Base-by-base conservation (phyloP, 2,888 invertebrate genomes). In the Schizaphis graminum region DNA sequence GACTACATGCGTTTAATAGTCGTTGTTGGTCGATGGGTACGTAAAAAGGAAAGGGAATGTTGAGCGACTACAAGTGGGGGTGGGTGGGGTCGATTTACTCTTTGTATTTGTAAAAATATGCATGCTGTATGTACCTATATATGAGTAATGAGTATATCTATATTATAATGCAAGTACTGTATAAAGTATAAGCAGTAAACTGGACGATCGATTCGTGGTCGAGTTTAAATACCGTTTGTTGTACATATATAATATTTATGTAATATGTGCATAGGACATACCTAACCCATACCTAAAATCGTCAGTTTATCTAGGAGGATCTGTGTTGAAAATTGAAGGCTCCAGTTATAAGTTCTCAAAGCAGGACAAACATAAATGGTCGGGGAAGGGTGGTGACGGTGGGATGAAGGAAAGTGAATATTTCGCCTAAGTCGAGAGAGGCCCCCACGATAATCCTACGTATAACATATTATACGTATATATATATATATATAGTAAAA, bases 391-490 rank as follows among this genome's bases (percentile, higher is more conserved):
- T 77, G 77, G 35, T 77, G 77, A 21, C 77, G 77, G 35, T 8
- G 77, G 8, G 77, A 35, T 26, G 77, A 35, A 35, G 77, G 77
- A 77, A 24, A 77, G 77, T 77, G 77, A 77, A 77, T 3, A 35
- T 77, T 35, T 77, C 21, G 21, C 35, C 77, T 77, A 77, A 77
- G 77, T 77, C 77, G 35, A 77, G 77, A 77, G 35, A 67, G 77
- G 77, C 77, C 77, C 77, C 77, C 85, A 11, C 87, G 87, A 49
- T 85, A 85, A 85, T 85, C 44, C 85, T 85, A 85, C 44, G 28
- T 77, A 77, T 21, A 8, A 77, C 77, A 35, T 67, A 67, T 35
- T 77, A 77, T 77, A 77, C 21, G n/a, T 16, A 16, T n/a, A 67
- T n/a, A 57, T 41, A 2, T 41, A 44, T 24, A 56, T 24, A 61